Evolutionary conservation across 2,797 vertebrate species (phyloP).

Genomic region (Acanthiza pusilla): DNA sequence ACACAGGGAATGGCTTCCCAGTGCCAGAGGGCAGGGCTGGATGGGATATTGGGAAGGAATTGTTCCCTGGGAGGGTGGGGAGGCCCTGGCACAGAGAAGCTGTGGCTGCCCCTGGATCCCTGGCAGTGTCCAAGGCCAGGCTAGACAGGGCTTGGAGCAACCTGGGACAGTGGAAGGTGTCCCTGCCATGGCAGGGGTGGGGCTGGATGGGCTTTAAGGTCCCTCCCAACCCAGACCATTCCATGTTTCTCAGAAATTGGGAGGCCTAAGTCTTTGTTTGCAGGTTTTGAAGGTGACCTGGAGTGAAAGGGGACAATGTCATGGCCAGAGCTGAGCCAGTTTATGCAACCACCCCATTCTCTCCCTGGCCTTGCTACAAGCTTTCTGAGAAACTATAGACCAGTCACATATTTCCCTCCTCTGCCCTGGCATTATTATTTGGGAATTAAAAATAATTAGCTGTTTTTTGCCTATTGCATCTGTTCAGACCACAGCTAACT

Average conservation of each 20-base stretch:
- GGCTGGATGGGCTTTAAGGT: background rate
- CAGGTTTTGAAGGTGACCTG: background rate
- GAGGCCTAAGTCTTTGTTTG: background rate
- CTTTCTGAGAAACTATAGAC: background rate
- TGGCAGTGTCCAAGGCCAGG: accelerated
- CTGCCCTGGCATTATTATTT: background rate
- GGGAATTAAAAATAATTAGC: conserved; percentile 32
- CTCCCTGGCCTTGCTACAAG: background rate
- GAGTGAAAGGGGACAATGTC: background rate
- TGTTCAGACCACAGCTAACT: conserved; percentile 19
- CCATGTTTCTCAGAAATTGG: background rate
- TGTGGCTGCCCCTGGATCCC: background rate
- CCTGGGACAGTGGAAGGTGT: accelerated
- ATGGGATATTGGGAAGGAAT: background rate
- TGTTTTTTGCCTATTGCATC: conserved; percentile 17
- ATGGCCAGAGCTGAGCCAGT: background rate
- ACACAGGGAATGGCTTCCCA: background rate
- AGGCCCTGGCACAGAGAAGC: background rate
- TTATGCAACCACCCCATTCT: background rate
- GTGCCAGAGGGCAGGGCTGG: accelerated
- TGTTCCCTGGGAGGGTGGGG: accelerated
- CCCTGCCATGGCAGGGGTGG: background rate
- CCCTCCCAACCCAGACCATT: background rate
- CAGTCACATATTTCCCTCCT: background rate
- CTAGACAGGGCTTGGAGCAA: accelerated